Evolutionary conservation across 2,888 invertebrate species (phyloP).

Genomic region (Xestobium rufovillosum): DNA sequence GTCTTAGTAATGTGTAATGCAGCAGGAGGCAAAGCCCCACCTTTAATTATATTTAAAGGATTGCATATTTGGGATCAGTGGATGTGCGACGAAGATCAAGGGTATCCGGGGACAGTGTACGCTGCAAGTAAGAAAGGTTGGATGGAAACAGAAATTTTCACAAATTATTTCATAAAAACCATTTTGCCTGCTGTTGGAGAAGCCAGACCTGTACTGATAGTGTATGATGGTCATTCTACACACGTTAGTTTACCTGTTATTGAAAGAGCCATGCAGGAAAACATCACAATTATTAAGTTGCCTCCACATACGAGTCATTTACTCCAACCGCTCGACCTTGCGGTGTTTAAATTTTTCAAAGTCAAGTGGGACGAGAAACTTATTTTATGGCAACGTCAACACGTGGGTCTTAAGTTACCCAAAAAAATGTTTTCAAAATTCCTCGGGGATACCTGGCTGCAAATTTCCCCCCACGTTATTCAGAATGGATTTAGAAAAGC

Average conservation of each 20-base stretch:
- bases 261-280: constrained; percentile 19
- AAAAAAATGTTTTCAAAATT: constrained; percentile 21
- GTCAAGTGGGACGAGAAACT: constrained; percentile 19
- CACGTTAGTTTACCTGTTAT: constrained; percentile 19
- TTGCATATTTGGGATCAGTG: constrained; percentile 28
- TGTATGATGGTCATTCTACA: constrained; percentile 22
- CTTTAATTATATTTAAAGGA: constrained; percentile 28
- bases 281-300: constrained; percentile 21
- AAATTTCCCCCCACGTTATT: constrained; percentile 16
- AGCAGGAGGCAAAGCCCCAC: constrained; percentile 27
- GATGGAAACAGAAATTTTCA: constrained; percentile 27
- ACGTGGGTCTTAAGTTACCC: constrained; percentile 18
- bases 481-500: constrained; percentile 21
- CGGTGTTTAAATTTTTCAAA: constrained; percentile 26
- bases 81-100: constrained; percentile 21
- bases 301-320: constrained; percentile 25
- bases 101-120: constrained; percentile 27
- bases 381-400: constrained; percentile 20
- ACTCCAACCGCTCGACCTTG: constrained; percentile 27
- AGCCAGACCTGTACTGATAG: constrained; percentile 17
- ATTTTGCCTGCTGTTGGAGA: constrained; percentile 13
- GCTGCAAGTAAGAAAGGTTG: constrained; percentile 29
- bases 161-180: constrained; percentile 23
- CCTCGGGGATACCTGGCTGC: constrained; percentile 18
- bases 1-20: constrained; percentile 20